A percentile compares a stretch with the other conserved stretches of the same genome.
Conservation (phyloP, 53 echinoderm and acorn worm genomes). For the Patiria pectinifera region DNA sequence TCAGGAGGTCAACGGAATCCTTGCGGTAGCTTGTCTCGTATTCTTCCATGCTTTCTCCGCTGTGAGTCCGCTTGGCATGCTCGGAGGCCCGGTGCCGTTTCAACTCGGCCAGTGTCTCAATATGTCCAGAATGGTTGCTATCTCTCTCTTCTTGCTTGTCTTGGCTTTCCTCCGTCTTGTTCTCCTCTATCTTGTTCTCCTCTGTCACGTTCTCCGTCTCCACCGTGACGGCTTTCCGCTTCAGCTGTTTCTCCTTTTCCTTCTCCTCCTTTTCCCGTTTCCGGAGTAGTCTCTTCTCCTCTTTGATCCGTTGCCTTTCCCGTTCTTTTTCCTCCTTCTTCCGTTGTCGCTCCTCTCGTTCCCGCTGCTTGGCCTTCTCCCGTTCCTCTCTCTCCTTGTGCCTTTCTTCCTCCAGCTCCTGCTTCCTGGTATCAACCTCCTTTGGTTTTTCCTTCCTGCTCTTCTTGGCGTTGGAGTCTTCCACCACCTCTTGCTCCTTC, state of each 20-base stretch:
- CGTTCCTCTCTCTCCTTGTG: conserved; percentile 65
- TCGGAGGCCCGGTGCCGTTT: conserved; percentile 77
- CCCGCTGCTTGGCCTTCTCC: conserved; percentile 78
- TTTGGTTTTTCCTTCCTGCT: conserved; percentile 51
- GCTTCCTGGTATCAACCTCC: conserved; percentile 41
- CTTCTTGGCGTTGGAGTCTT: conserved; percentile 20
- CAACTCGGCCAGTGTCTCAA: conserved; percentile 83
- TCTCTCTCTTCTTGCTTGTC: conserved; percentile 51
- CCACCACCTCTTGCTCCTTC: conserved; percentile 26
- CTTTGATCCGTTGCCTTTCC: conserved; percentile 60
- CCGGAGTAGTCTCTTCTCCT: conserved; percentile 71
- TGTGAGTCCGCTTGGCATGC: conserved; percentile 52
- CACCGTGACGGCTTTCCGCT: conserved; percentile 55
- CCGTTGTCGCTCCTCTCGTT: conserved; percentile 39
- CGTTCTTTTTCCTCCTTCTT: conserved; percentile 45
- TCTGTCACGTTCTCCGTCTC: conserved; percentile 21
- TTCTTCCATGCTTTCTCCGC: conserved; percentile 44
- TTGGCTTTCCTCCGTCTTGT: conserved; percentile 46
- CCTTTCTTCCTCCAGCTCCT: conserved; percentile 29
- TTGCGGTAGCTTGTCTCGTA: conserved; percentile 40
- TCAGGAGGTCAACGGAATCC: conserved; percentile 60
- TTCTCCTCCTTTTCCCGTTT: conserved; percentile 65
- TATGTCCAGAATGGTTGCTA: conserved; percentile 54
- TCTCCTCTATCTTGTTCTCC: conserved; percentile 51
- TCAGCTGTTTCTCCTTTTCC: conserved; percentile 66